These are phyloP conservation scores for Pristionchus pacificus DNA, from an alignment of 1,140 invertebrate species.

Conservation along the genomic window DNA sequence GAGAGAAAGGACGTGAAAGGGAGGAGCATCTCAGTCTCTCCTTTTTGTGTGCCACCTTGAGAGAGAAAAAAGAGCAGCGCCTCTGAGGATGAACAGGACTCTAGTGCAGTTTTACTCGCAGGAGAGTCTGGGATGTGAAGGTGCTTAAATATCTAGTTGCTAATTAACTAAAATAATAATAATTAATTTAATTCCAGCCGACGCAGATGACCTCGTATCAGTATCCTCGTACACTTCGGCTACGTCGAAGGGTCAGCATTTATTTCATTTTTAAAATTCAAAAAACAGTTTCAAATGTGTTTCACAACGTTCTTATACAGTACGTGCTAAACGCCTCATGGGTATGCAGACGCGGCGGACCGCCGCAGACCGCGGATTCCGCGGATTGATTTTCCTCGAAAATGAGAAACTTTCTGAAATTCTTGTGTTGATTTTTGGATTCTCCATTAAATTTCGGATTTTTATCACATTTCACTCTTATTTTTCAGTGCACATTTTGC, in stretches of 20 bases:
- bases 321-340: too few relatives aligned
- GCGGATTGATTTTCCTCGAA: too few relatives aligned
- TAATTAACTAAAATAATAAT: constrained; percentile 2
- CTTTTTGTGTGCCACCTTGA: background rate
- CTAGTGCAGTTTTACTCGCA: background rate
- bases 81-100: constrained; percentile 7
- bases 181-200: constrained; percentile 15
- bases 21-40: background rate
- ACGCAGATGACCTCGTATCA: constrained; percentile 21
- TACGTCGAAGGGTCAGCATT: constrained; percentile 14
- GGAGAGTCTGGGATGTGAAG: background rate
- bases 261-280: background rate
- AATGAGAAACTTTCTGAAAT: too few relatives aligned
- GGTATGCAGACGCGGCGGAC: too few relatives aligned
- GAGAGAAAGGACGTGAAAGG: too few relatives aligned
- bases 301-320: too few relatives aligned
- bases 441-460: too few relatives aligned
- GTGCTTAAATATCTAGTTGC: constrained; percentile 1
- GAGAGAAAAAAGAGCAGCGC: constrained; percentile 9
- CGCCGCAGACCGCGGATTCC: too few relatives aligned
- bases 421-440: too few relatives aligned
- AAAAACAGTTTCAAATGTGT: background rate
- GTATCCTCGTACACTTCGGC: constrained; percentile 28
- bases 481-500: too few relatives aligned
- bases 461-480: too few relatives aligned